These are phyloP conservation scores for Catharus ustulatus DNA, from an alignment of 2,797 vertebrate genomes.

Conservation along the genomic window DNA sequence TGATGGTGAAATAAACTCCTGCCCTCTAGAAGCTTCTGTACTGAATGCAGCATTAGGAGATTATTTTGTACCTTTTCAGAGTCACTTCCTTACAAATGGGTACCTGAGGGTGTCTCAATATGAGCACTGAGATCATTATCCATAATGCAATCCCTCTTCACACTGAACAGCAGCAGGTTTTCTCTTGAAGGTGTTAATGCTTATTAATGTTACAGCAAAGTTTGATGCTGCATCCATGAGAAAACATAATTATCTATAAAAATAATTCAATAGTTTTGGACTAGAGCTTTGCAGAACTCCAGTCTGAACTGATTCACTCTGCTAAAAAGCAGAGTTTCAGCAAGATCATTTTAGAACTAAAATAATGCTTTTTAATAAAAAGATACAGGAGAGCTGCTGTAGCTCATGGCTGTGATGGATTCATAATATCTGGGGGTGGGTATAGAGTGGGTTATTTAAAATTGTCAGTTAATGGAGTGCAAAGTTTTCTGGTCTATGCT, in stretches of 20 bases:
- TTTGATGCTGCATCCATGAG: not conserved
- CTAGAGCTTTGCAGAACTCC: not conserved
- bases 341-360: not conserved
- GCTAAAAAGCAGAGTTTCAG: not conserved
- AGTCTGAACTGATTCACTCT: not conserved
- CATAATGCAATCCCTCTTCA: not conserved
- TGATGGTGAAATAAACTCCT: constrained; percentile 10
- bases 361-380: not conserved
- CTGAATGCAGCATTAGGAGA: not conserved
- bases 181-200: not conserved
- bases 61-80: not conserved
- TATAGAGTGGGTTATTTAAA: not conserved
- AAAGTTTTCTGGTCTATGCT: not conserved
- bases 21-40: constrained; percentile 1
- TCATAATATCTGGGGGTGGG: not conserved
- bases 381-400: not conserved
- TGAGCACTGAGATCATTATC: not conserved
- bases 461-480: not conserved
- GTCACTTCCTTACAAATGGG: not conserved
- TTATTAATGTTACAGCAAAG: not conserved
- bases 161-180: not conserved
- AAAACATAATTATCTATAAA: not conserved
- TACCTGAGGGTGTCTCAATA: not conserved
- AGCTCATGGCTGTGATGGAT: not conserved
- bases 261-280: not conserved